Evolutionary conservation across 2,113 vertebrate genomes (phyloP), one percentile per base, ranked within the genome.

Genomic region (Platichthys flesus): DNA sequence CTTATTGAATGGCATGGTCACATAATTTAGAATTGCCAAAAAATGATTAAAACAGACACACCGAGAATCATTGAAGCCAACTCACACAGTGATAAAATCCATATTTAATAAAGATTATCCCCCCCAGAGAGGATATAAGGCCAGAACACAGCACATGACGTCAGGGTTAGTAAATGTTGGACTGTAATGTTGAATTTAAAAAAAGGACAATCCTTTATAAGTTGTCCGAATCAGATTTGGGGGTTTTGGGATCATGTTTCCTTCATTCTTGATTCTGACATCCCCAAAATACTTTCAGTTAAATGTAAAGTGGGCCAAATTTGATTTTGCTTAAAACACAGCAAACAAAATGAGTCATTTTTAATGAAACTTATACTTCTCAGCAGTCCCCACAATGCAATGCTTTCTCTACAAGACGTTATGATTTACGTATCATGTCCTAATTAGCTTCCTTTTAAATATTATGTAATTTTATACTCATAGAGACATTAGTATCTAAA

Each of bases 91-190:
- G 81, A 51, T 74, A 37, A 24, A 80, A 80, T 84, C 69, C 84
- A 59, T 42, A 42, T 89, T 89, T 89, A 89, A 66, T 86, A 74
- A 74, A 73, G 74, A 56, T 63, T 37, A 20, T 68, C 63, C 58
- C 9, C 10, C 47, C 12, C 45, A 47, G 42, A 51, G 52, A 71
- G 65, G 62, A 74, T 23, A 54, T 82, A 82, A 86, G 74, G 79
- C 74, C 74, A 74, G 79, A 81, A 73, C 55, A 60, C 42, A 67
- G 15, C 57, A 73, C 60, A 74, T 51, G 16, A 6, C 15, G 6
- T 51, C 47, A 51, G 40, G 40, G 37, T 69, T 67, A 2, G 40
- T 49, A 7, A 51, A 51, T 51, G 49, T 18, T 15, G 4, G 42
- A 51, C 15, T 51, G 18, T 20, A 31, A 31, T 31, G 31, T 31